Base-by-base conservation (phyloP, 2,888 invertebrate species). In the Athrips mouffetella region DNA sequence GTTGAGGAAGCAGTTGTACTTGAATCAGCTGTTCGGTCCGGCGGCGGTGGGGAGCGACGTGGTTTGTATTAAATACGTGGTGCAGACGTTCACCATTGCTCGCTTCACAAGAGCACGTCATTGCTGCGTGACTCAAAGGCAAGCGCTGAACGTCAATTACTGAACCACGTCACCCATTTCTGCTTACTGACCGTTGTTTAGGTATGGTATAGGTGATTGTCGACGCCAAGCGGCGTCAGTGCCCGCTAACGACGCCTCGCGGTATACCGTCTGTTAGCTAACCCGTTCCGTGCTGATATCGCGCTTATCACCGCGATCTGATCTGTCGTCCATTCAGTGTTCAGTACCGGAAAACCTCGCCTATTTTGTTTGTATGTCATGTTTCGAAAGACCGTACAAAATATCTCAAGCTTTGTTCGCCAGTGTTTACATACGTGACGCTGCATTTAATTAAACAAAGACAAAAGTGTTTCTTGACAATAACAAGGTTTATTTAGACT, bases 1-100 rank as follows among this genome's bases (percentile, higher is more conserved):
- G n/a, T n/a, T n/a, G n/a, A n/a, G n/a, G n/a, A n/a, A n/a, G n/a
- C n/a, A n/a, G n/a, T n/a, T n/a, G n/a, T n/a, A n/a, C n/a, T n/a
- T 73, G 76, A 81, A 82, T 83, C 84, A 85, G 85, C 85, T 85
- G 85, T 81, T 81, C 51, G 60, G 54, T n/a, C n/a, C 47, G 59
- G 59, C 62, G 56, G 54, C 59, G 67, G 62, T 73, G 68, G 73
- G 77, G 69, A 70, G 67, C 66, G 67, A 56, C 55, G 65, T 62
- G 60, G 63, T 52, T 55, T 65, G 65, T n/a, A n/a, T n/a, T n/a
- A n/a, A n/a, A n/a, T n/a, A n/a, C n/a, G n/a, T n/a, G n/a, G n/a
- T n/a, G n/a, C n/a, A n/a, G n/a, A 16, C n/a, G 20, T 37, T n/a
- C n/a, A n/a, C n/a, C 37, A 37, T 18, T 18, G 37, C 16, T 37